These are phyloP conservation scores for Punctoribates punctum DNA, from an alignment of 2,888 invertebrate genomes.

Conservation along the genomic window DNA sequence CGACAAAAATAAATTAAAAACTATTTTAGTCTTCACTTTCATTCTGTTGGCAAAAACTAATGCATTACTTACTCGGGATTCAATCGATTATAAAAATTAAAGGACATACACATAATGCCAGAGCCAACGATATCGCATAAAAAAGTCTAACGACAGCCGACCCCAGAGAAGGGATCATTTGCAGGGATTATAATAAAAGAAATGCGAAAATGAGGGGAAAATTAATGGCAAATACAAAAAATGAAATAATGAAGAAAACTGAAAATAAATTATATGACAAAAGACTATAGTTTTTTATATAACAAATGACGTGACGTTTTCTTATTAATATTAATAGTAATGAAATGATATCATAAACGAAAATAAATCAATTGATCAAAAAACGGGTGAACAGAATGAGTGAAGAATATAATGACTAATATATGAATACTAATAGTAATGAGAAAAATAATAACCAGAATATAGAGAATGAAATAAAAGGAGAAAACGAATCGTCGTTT, in stretches of 20 bases:
- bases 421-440: not conserved
- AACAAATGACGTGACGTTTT: slow-evolving; percentile 30
- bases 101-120: slow-evolving; percentile 22
- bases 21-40: not conserved
- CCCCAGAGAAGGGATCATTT: slow-evolving; percentile 26
- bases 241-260: slow-evolving; percentile 18
- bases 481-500: not conserved
- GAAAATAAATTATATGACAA: slow-evolving; percentile 35
- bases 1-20: slow-evolving; percentile 30
- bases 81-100: slow-evolving; percentile 36
- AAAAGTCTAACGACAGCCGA: not conserved
- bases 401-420: not conserved
- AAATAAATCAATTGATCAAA: slow-evolving; percentile 36
- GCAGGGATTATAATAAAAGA: slow-evolving; percentile 26
- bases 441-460: not conserved
- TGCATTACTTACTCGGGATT: slow-evolving; percentile 15
- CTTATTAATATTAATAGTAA: slow-evolving; percentile 33
- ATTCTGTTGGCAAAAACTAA: not conserved
- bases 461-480: not conserved
- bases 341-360: slow-evolving; percentile 26
- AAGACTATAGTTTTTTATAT: slow-evolving; percentile 10
- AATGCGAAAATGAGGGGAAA: slow-evolving; percentile 33
- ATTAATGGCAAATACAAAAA: slow-evolving; percentile 30
- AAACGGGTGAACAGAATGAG: not conserved
- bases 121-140: not conserved